Evolutionary conservation across 2,797 vertebrate genomes (phyloP).

Genomic region (Mormyrus hasselquistii): DNA sequence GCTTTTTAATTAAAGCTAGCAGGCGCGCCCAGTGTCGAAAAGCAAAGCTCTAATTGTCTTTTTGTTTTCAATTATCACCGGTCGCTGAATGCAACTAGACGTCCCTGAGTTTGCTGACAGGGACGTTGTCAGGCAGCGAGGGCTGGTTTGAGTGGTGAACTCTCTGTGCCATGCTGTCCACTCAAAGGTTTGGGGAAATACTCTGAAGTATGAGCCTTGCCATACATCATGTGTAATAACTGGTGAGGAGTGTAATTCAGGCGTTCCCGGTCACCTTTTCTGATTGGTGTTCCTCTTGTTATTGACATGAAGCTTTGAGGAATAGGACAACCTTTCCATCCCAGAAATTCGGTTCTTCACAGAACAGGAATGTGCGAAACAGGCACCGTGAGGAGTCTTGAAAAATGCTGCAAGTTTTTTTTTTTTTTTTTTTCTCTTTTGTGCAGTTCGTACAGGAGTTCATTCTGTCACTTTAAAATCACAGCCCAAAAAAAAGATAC

Average conservation of each 20-base stretch:
- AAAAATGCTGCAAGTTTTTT: neutral
- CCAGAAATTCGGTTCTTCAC: neutral
- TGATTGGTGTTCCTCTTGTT: neutral
- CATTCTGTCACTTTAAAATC: neutral
- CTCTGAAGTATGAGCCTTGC: neutral
- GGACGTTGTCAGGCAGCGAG: neutral
- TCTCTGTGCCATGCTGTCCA: neutral
- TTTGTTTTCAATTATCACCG: neutral
- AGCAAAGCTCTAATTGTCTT: neutral
- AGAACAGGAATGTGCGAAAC: neutral
- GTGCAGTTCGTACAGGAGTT: neutral
- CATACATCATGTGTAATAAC: neutral
- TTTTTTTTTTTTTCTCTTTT: too few species aligned
- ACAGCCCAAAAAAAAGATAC: neutral
- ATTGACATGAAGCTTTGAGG: neutral
- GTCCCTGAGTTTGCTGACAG: neutral
- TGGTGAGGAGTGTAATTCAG: neutral
- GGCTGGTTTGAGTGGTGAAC: neutral
- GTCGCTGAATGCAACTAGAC: neutral
- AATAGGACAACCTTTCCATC: neutral
- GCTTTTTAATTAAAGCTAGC: slow-evolving; percentile 3
- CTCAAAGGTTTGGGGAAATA: neutral
- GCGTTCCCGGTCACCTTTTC: neutral
- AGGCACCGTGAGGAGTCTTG: neutral
- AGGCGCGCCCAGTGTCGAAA: neutral